phyloP scores from a whole-genome alignment of 64 coral and sea anemone species.

The Montipora sp. region DNA sequence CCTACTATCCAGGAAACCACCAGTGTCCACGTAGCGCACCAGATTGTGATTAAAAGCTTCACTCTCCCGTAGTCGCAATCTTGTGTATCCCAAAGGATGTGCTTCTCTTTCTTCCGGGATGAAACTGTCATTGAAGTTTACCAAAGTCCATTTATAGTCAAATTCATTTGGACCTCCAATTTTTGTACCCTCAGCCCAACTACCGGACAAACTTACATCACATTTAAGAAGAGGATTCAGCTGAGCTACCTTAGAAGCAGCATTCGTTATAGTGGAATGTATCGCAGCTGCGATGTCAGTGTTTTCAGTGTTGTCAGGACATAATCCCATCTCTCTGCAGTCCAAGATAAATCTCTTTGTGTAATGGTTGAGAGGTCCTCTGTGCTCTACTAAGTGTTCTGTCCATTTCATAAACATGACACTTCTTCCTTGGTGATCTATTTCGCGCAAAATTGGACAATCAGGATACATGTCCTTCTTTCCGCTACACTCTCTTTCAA shows the following conservation, averaged over 20 bases:
- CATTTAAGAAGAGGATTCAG: conserved; percentile 69
- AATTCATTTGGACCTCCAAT: conserved; percentile 71
- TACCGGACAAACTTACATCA: conserved; percentile 65
- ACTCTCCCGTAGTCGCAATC: conserved; percentile 63
- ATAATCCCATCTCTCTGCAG: conserved; percentile 71
- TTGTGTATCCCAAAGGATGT: conserved; percentile 64
- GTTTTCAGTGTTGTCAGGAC: conserved; percentile 57
- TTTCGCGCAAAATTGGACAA: conserved; percentile 68
- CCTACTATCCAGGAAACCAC: conserved; percentile 68
- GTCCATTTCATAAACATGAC: conserved; percentile 64
- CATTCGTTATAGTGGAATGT: conserved; percentile 69
- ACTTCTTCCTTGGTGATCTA: conserved; percentile 70
- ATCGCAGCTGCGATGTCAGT: conserved; percentile 68
- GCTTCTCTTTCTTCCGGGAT: conserved; percentile 67
- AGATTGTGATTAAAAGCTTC: conserved; percentile 58
- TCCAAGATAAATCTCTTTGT: conserved; percentile 65
- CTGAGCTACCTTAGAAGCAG: conserved; percentile 66
- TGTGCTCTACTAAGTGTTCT: conserved; percentile 66
- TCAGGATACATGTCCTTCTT: conserved; percentile 66
- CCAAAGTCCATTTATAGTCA: conserved; percentile 66
- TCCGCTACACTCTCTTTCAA: conserved; percentile 69
- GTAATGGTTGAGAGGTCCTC: conserved; percentile 65
- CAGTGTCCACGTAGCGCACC: conserved; percentile 61
- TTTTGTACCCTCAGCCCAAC: conserved; percentile 75
- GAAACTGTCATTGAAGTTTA: conserved; percentile 64